Conservation (phyloP, 1,140 invertebrate species). For the Ephestia elutella region DNA sequence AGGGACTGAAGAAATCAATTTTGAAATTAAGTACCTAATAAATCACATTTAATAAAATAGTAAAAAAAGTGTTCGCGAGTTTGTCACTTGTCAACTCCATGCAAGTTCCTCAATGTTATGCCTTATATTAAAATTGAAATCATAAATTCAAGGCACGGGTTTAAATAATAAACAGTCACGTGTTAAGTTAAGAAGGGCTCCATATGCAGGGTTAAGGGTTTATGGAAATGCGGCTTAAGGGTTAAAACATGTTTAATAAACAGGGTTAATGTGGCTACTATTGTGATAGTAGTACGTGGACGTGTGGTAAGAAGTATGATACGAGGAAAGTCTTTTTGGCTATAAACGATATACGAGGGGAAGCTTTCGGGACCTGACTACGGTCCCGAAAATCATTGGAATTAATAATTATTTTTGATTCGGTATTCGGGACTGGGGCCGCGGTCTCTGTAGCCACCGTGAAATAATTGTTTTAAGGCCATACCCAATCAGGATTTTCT, state of each 20-base stretch:
- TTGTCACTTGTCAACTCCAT: background rate
- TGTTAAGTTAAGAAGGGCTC: slow-evolving; percentile 1
- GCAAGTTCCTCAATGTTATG: background rate
- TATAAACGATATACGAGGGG: background rate
- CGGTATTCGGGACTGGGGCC: no score
- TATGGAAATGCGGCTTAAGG: background rate
- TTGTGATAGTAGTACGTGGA: background rate
- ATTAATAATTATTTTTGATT: no score
- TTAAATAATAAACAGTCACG: slow-evolving; percentile 14
- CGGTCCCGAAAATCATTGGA: no score
- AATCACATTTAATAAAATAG: no score
- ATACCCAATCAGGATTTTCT: no score
- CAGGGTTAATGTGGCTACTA: background rate
- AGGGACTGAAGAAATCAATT: no score
- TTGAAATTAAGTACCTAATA: no score
- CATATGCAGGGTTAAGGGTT: slow-evolving; percentile 4
- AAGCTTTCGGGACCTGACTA: no score
- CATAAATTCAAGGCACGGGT: slow-evolving; percentile 15
- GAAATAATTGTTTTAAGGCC: no score
- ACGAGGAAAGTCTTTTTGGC: background rate
- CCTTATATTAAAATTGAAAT: slow-evolving; percentile 13
- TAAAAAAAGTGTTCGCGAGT: no score
- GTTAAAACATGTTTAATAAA: background rate
- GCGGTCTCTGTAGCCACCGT: no score
- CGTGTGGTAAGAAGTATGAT: background rate